Conservation (phyloP, 2,113 vertebrate species). For the Calcarius ornatus region DNA sequence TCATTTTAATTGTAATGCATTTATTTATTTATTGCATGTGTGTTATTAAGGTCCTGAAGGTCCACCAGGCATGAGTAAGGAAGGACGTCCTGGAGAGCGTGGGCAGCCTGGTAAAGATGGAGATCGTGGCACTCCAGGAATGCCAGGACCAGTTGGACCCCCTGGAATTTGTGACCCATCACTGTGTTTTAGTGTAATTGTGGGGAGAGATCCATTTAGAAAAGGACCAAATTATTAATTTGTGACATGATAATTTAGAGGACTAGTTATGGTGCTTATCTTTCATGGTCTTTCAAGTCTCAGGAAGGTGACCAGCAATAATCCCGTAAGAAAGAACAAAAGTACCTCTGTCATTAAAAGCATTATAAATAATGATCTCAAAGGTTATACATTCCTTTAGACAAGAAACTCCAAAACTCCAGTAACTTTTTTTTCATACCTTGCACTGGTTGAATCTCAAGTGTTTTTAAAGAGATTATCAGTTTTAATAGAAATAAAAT, state of each 20-base stretch:
- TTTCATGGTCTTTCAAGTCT: constrained; percentile 80
- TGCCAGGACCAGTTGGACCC: constrained; percentile 82
- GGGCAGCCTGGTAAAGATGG: constrained; percentile 85
- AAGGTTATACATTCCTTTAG: constrained; percentile 28
- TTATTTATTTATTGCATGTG: not conserved
- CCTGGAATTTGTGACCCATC: constrained; percentile 92
- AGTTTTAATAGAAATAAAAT: constrained; percentile 17
- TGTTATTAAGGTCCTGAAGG: constrained; percentile 82
- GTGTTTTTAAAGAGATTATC: constrained; percentile 9
- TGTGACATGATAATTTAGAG: constrained; percentile 42
- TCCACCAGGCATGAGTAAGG: constrained; percentile 83
- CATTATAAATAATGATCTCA: not conserved
- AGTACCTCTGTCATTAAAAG: constrained; percentile 77
- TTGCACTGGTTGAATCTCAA: constrained; percentile 25
- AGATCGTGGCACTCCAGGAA: constrained; percentile 83
- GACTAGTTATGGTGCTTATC: constrained; percentile 75
- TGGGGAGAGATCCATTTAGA: constrained; percentile 88
- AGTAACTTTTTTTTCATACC: not conserved
- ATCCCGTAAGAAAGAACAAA: constrained; percentile 73
- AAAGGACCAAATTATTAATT: constrained; percentile 96
- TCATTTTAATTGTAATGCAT: not conserved
- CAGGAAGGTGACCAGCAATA: constrained; percentile 88
- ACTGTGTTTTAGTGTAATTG: constrained; percentile 86
- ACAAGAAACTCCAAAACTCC: not conserved
- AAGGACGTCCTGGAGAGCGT: constrained; percentile 83